phyloP scores from a whole-genome alignment of 2,888 invertebrate genomes.

The Cremastobaeus sp. region DNA sequence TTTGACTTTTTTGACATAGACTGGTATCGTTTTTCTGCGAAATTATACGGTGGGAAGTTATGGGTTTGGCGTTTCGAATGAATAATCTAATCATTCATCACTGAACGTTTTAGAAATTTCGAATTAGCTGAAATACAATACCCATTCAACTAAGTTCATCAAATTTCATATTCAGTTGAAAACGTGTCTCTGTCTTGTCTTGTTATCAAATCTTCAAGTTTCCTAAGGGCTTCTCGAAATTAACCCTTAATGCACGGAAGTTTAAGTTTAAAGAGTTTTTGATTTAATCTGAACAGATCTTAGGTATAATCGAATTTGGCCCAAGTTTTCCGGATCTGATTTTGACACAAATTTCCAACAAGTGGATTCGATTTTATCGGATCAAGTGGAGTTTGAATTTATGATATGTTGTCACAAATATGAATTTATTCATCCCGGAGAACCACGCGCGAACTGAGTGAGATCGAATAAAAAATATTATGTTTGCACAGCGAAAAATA shows the following conservation, averaged over 20 bases:
- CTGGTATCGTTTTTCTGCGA: no score
- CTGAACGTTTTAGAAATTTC: no score
- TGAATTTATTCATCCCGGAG: constrained; percentile 46
- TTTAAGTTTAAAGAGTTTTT: constrained; percentile 54
- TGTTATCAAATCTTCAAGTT: no score
- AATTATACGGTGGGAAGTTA: no score
- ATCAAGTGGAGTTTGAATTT: constrained; percentile 57
- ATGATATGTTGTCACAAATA: constrained; percentile 57
- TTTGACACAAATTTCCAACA: constrained; percentile 57
- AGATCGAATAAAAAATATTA: constrained; percentile 58
- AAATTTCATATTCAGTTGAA: no score
- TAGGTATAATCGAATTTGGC: constrained; percentile 45
- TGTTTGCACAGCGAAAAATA: constrained; percentile 41
- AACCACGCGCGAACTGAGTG: constrained; percentile 10
- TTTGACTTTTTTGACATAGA: no score
- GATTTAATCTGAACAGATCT: constrained; percentile 53
- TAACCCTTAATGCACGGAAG: constrained; percentile 22
- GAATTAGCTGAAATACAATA: no score
- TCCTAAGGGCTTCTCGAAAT: constrained; percentile 8
- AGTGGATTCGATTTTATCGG: constrained; percentile 57
- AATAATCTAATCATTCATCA: no score
- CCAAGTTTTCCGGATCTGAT: constrained; percentile 52
- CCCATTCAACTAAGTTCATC: no score
- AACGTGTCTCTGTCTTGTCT: no score
- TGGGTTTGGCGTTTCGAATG: no score